Evolutionary conservation across 2,113 vertebrate species (phyloP).

Genomic region (Neolamprologus devosi): DNA sequence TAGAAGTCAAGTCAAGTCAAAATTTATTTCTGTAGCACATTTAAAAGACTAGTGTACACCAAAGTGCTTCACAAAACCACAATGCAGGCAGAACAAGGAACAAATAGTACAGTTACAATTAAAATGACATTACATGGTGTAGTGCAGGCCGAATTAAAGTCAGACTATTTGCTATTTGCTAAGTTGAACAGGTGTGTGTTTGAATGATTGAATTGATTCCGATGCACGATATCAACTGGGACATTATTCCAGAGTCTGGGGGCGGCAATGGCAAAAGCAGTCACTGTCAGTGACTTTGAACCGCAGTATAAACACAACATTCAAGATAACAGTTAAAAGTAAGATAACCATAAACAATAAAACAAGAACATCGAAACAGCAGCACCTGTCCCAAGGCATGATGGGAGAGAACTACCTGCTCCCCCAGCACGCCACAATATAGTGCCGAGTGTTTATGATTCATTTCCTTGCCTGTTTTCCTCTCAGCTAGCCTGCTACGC

Average conservation of each 20-base stretch:
- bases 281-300: background rate
- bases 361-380: background rate
- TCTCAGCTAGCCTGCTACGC: background rate
- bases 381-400: background rate
- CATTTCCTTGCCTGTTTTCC: background rate
- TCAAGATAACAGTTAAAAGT: background rate
- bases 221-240: background rate
- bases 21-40: background rate
- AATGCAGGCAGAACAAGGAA: background rate
- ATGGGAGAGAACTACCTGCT: background rate
- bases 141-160: background rate
- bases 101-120: background rate
- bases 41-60: background rate
- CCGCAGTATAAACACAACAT: background rate
- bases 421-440: background rate
- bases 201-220: background rate
- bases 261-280: background rate
- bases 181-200: background rate
- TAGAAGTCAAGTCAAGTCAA: background rate
- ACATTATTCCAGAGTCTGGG: background rate
- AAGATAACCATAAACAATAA: background rate
- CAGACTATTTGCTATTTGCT: background rate
- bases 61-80: background rate
- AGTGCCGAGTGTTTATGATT: background rate
- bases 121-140: background rate